phyloP scores from a whole-genome alignment of 1,140 invertebrate species.

The Scaptomyza pallida region DNA sequence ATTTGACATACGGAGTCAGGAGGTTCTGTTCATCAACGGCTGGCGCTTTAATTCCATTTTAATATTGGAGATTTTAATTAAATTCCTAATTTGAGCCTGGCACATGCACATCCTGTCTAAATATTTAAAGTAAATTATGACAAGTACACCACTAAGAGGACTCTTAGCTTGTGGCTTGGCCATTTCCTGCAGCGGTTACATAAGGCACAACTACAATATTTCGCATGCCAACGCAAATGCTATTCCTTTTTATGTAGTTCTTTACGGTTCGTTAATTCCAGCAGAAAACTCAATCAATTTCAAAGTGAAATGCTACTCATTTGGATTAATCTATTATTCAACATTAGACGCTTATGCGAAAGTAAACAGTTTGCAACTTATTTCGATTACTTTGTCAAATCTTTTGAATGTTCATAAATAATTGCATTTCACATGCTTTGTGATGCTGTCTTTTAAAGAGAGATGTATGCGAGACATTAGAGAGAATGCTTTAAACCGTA shows the following conservation, averaged over 20 bases:
- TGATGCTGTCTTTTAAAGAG: neutral
- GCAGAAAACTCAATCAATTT: neutral
- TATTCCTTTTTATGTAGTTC: neutral
- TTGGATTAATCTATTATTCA: neutral
- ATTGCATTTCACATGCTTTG: too few relatives aligned
- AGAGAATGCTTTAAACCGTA: neutral
- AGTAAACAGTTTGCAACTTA: neutral
- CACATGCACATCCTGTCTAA: conserved; percentile 50
- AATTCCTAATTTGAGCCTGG: conserved; percentile 54
- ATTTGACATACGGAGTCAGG: conserved; percentile 55
- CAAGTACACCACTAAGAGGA: conserved; percentile 43
- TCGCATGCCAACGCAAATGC: neutral
- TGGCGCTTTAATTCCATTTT: conserved; percentile 62
- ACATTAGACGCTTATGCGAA: neutral
- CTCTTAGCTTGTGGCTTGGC: conserved; percentile 34
- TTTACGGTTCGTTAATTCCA: neutral
- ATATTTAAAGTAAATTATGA: conserved; percentile 59
- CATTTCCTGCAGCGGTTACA: conserved; percentile 50
- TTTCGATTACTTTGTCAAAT: neutral
- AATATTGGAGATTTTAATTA: conserved; percentile 70
- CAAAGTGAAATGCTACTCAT: neutral
- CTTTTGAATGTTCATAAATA: neutral
- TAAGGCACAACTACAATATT: conserved; percentile 3
- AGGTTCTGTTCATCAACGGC: conserved; percentile 37
- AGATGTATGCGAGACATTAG: neutral